These are phyloP conservation scores for Axis porcinus DNA, from an alignment of 2,113 vertebrate species.

Conservation along the genomic window DNA sequence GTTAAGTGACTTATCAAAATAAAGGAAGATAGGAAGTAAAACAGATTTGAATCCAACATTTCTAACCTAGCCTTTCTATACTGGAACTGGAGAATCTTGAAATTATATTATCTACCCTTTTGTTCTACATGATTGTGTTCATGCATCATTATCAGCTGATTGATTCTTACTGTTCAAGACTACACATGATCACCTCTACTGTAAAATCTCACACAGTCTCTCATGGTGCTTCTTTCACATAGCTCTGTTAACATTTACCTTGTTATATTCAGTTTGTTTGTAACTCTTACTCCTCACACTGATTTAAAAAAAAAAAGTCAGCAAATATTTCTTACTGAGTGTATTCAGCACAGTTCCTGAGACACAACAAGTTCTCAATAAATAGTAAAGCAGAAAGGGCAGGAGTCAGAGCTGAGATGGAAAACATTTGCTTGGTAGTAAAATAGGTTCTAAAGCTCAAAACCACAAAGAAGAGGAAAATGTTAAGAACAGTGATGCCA, in stretches of 20 bases:
- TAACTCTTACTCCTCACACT: neutral
- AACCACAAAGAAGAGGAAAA: neutral
- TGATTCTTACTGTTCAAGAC: neutral
- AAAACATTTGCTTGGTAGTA: neutral
- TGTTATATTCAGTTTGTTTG: neutral
- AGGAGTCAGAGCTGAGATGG: neutral
- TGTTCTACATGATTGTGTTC: neutral
- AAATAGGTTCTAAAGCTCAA: neutral
- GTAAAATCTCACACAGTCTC: neutral
- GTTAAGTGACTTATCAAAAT: neutral
- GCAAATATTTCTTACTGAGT: neutral
- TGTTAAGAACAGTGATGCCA: conserved; percentile 42
- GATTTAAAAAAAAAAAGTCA: neutral
- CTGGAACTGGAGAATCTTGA: neutral
- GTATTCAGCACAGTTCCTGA: neutral
- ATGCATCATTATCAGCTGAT: neutral
- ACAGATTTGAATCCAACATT: neutral
- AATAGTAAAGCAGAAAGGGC: neutral
- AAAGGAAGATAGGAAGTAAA: neutral
- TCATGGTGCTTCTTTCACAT: neutral
- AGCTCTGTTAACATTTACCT: neutral
- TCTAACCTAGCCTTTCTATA: neutral
- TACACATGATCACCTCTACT: neutral
- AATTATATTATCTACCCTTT: neutral
- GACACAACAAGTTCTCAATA: neutral